Conservation (phyloP, 2,888 invertebrate genomes). For the Drosophila neotestacea region DNA sequence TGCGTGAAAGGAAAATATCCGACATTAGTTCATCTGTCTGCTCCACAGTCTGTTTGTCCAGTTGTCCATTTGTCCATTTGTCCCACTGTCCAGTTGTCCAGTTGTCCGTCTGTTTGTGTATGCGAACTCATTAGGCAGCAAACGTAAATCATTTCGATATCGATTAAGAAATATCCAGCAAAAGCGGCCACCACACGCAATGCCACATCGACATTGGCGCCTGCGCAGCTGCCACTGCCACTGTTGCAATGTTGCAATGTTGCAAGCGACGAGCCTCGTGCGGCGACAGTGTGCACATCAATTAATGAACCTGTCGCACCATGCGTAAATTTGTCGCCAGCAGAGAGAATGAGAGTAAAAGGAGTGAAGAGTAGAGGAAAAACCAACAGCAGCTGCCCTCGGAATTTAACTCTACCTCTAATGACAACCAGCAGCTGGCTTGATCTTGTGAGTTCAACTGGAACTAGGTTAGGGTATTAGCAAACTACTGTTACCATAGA, state of each 20-base stretch:
- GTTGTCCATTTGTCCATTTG: conserved; percentile 15
- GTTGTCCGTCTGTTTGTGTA: conserved; percentile 51
- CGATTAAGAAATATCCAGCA: conserved; percentile 76
- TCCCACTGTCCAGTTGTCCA: conserved; percentile 12
- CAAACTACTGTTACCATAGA: too few relatives aligned
- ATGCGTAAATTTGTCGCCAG: conserved; percentile 83
- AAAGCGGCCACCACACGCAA: conserved; percentile 72
- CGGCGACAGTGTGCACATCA: conserved; percentile 79
- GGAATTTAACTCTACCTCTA: background rate
- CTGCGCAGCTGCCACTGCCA: conserved; percentile 56
- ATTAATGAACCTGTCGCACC: conserved; percentile 83
- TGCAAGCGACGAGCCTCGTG: conserved; percentile 57
- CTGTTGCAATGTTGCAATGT: conserved; percentile 1
- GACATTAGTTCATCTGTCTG: conserved; percentile 23
- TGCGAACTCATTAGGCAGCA: conserved; percentile 78
- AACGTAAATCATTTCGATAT: conserved; percentile 81
- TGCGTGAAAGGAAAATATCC: conserved; percentile 71
- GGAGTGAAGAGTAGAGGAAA: background rate
- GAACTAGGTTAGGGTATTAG: conserved; percentile 1
- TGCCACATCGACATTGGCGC: conserved; percentile 53
- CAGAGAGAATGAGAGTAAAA: background rate
- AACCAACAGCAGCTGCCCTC: conserved; percentile 31
- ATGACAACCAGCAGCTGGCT: conserved; percentile 45
- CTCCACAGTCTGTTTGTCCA: conserved; percentile 10
- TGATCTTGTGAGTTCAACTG: conserved; percentile 6